Evolutionary conservation across 2,888 invertebrate species (phyloP).

Genomic region (Eurois occulta): DNA sequence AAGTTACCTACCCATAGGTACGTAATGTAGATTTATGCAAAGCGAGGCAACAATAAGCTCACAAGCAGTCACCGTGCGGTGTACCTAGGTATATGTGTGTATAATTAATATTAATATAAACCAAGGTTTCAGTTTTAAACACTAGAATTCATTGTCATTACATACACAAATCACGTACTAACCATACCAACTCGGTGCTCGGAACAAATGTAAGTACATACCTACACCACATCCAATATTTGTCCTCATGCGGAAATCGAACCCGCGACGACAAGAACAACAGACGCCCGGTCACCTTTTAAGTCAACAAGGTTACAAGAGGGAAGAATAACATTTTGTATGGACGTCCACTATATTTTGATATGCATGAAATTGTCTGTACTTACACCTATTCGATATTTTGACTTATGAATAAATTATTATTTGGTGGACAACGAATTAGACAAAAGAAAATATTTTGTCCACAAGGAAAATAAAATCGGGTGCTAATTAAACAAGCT

Average conservation of each 20-base stretch:
- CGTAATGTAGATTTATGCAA: background rate
- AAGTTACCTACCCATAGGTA: background rate
- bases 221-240: slow-evolving; percentile 53
- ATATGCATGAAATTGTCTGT: slow-evolving; percentile 14
- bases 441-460: slow-evolving; percentile 21
- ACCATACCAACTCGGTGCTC: slow-evolving; percentile 28
- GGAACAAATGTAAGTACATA: slow-evolving; percentile 49
- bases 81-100: background rate
- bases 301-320: slow-evolving; percentile 51
- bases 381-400: background rate
- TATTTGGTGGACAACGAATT: slow-evolving; percentile 12
- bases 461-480: background rate
- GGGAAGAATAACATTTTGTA: slow-evolving; percentile 27
- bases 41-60: background rate
- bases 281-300: slow-evolving; percentile 29
- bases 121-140: slow-evolving; percentile 28
- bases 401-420: background rate
- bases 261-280: slow-evolving; percentile 31
- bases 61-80: background rate
- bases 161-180: slow-evolving; percentile 48
- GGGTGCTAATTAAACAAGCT: no score
- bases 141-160: slow-evolving; percentile 13
- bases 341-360: background rate
- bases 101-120: background rate
- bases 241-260: slow-evolving; percentile 53